Evolutionary conservation across 2,113 vertebrate genomes (phyloP), one percentile per base, ranked within the genome.

Genomic region (western clawed frog (Xenopus tropicalis)): DNA sequence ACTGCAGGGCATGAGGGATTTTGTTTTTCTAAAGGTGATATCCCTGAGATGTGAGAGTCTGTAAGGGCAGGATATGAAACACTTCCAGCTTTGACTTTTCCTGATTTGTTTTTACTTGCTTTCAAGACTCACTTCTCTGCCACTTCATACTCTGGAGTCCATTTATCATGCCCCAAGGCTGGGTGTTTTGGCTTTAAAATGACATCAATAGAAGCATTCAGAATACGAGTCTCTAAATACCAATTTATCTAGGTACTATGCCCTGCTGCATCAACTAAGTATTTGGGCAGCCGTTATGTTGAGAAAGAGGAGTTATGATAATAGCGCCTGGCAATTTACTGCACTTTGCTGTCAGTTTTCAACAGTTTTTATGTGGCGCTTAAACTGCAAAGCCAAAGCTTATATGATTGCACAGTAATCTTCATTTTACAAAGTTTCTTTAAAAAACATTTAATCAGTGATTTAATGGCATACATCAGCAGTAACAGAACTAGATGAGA

Each of bases 161-260:
- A 59, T 70, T 70, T 42, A 44, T 70, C 68, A 70, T n/a, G 51
- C 51, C 66, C 51, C 24, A 29, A 69, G 56, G 68, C 68, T 23
- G 8, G 29, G 19, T 21, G 54, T 59, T 59, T 56, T 44, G 56
- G 29, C 25, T 43, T 58, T 70, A 43, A 68, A 44, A 22, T 59
- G 25, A 70, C 52, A 59, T 70, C 52, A 59, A 70, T 59, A 70
- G 54, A 70, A 42, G 37, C 25, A 69, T 37, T 56, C 22, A n/a
- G 48, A 56, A 56, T 69, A 20, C 37, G 66, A 66, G 65, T 24
- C 48, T 43, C 25, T 59, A 16, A 70, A 59, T 20, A 10, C 19
- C 54, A 59, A 44, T 70, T 70, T 22, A 22, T 59, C 14, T 22
- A 14, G 56, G 37, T 23, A 59, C 57, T 23, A 14, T 59, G 57